phyloP scores from a whole-genome alignment of 2,113 vertebrate genomes.

The Vicugna pacos region DNA sequence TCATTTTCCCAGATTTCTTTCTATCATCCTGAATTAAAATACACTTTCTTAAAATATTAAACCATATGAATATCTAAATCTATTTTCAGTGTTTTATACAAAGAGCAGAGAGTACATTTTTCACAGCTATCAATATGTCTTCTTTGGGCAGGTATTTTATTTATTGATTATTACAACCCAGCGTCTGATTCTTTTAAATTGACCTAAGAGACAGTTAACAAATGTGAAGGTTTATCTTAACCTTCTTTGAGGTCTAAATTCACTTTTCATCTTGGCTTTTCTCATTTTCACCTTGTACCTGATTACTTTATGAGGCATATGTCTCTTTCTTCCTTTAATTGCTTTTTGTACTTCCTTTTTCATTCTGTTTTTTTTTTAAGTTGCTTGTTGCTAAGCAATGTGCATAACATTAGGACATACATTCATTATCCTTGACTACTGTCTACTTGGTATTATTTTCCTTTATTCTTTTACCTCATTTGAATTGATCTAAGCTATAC shows the following conservation, averaged over 20 bases:
- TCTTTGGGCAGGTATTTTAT: constrained; percentile 24
- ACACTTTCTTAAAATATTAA: constrained; percentile 65
- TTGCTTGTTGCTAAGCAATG: constrained; percentile 85
- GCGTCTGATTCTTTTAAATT: not conserved
- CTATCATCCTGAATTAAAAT: constrained; percentile 55
- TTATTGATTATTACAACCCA: constrained; percentile 35
- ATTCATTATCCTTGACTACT: constrained; percentile 73
- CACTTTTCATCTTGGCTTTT: constrained; percentile 60
- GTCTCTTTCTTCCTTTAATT: constrained; percentile 84
- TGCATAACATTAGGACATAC: constrained; percentile 80
- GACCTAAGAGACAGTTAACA: constrained; percentile 55
- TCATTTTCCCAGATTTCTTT: constrained; percentile 51
- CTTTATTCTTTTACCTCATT: constrained; percentile 65
- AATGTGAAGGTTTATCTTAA: constrained; percentile 65
- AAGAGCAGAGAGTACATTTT: constrained; percentile 29
- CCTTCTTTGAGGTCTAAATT: constrained; percentile 70
- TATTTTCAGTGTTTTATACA: constrained; percentile 23
- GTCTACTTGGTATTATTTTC: constrained; percentile 68
- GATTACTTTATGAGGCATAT: constrained; percentile 72
- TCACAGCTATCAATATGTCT: constrained; percentile 56
- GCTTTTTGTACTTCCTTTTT: constrained; percentile 82
- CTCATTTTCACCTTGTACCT: constrained; percentile 68
- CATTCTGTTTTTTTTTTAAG: constrained; percentile 72
- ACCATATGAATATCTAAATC: constrained; percentile 40
- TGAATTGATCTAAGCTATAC: constrained; percentile 42